Conservation (phyloP, 64 coral and sea anemone species). For the Dendrophyllia cribrosa region DNA sequence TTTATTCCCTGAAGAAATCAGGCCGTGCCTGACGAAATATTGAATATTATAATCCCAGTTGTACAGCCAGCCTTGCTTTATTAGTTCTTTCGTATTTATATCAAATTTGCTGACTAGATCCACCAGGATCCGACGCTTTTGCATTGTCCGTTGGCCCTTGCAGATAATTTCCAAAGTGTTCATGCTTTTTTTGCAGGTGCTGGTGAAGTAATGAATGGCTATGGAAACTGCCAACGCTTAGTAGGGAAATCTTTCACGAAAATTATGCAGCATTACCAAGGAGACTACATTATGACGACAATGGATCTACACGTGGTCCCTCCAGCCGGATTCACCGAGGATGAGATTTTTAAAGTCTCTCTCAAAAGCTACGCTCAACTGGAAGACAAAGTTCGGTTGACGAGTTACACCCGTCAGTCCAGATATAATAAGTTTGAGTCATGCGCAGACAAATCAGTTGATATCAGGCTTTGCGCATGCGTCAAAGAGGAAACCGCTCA, state of each 20-base stretch:
- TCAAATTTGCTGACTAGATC: too few relatives aligned
- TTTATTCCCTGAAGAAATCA: too few relatives aligned
- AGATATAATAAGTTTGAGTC: slow-evolving; percentile 53
- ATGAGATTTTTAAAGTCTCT: slow-evolving; percentile 76
- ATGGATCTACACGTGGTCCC: slow-evolving; percentile 66
- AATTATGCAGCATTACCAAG: slow-evolving; percentile 16
- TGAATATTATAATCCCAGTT: too few relatives aligned
- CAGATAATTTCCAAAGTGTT: too few relatives aligned
- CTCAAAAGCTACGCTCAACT: background rate
- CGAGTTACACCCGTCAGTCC: background rate
- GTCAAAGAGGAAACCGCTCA: background rate
- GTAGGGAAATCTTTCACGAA: slow-evolving; percentile 39
- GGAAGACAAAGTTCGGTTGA: slow-evolving; percentile 3
- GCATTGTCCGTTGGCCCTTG: too few relatives aligned
- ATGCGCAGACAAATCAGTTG: slow-evolving; percentile 53
- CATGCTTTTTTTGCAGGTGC: too few relatives aligned
- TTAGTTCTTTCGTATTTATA: too few relatives aligned
- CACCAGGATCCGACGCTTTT: too few relatives aligned
- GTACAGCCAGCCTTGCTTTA: too few relatives aligned
- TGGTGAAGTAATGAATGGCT: slow-evolving; percentile 14
- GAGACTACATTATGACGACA: slow-evolving; percentile 29
- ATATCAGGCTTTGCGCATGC: slow-evolving; percentile 48
- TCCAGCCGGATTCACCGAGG: background rate
- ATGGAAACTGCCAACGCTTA: slow-evolving; percentile 64
- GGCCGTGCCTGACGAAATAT: too few relatives aligned